Evolutionary conservation across 2,888 invertebrate genomes (phyloP), one percentile per base, ranked within the genome.

Genomic region (Drosophila melanosoma): DNA sequence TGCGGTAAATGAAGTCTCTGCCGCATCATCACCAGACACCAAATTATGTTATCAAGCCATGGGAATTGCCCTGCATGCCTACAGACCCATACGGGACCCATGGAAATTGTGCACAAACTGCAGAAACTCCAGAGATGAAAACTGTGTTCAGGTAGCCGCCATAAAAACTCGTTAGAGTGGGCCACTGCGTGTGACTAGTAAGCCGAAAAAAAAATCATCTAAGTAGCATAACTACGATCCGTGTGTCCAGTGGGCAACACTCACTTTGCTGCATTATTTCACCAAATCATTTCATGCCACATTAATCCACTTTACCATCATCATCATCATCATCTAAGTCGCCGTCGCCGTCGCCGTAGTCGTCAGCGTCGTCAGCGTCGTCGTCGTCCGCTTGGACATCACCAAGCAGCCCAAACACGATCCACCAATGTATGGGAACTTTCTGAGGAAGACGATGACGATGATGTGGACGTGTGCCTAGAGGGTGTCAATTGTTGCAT

Each of bases 401-500:
- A 75, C 60, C 76, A 68, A 69, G 54, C 71, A 66, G 69, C 69
- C 73, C 82, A 74, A 80, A 77, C 83, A 76, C 76, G 78, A 78
- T 76, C 68, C 65, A 33, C 61, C 70, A 49, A 58, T 74, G 81
- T 86, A 82, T 87, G 87, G 90, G 87, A 87, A 87, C 73, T 78
- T 81, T 85, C 83, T 73, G 80, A 63, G 57, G 57, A 66, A 64
- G 68, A 53, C 54, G 62, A 66, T 63, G 68, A 74, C 74, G 69
- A 62, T 52, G 69, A 70, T 63, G 83, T 68, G 69, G 84, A 89
- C 88, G 82, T 89, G 86, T 90, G 82, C 90, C 90, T 91, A 83
- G 89, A 89, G 91, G 91, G 91, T 91, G 91, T 91, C 91, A 91
- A 91, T 91, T 91, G 91, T 82, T 90, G 86, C 90, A 87, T 89